Conservation (phyloP, 2,888 invertebrate species). For the Acanthosepion esculentum region DNA sequence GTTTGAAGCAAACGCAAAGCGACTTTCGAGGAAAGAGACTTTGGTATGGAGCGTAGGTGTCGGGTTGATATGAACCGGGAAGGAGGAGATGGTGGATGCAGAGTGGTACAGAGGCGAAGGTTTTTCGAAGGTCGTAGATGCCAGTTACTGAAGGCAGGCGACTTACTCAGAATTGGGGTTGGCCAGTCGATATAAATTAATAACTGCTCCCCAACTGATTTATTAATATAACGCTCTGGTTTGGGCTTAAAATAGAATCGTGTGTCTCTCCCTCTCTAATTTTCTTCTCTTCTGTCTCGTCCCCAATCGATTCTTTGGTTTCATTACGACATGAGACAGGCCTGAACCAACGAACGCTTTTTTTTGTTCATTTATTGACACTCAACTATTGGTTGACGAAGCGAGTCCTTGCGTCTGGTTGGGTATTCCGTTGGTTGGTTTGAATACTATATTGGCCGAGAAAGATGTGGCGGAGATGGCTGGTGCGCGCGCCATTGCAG, state of each 20-base stretch:
- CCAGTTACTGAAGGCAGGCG: no score
- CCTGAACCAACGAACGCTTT: background rate
- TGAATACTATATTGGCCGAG: background rate
- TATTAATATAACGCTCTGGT: background rate
- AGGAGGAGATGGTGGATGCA: background rate
- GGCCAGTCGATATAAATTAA: slow-evolving; percentile 11
- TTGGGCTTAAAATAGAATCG: background rate
- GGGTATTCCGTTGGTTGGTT: background rate
- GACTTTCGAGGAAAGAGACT: background rate
- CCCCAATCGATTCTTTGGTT: background rate
- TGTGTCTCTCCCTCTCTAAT: background rate
- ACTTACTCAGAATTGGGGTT: background rate
- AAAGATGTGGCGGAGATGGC: background rate
- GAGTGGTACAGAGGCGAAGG: no score
- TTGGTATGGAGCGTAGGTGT: background rate
- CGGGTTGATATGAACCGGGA: background rate
- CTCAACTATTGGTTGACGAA: background rate
- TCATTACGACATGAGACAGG: slow-evolving; percentile 33
- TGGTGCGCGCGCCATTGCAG: background rate
- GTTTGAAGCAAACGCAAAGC: slow-evolving; percentile 33
- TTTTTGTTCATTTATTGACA: background rate
- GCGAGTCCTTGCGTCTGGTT: slow-evolving; percentile 20
- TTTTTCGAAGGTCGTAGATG: no score
- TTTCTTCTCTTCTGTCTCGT: background rate
- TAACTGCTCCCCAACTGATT: slow-evolving; percentile 21